These are phyloP conservation scores for Ormyrus labotus DNA, from an alignment of 2,888 invertebrate species.

Conservation along the genomic window DNA sequence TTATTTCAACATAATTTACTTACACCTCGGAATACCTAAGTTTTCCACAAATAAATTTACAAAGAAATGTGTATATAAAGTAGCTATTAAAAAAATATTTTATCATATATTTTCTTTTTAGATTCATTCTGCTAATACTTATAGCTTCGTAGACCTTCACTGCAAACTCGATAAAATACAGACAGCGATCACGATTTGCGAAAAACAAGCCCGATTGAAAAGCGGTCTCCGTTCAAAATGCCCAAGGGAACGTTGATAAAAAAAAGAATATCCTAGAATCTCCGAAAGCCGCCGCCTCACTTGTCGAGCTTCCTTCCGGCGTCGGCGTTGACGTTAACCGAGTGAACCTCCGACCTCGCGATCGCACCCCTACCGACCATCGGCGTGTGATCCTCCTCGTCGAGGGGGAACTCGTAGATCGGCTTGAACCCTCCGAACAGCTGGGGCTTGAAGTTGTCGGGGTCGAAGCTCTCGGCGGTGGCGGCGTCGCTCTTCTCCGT, in stretches of 20 bases:
- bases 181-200: too few relatives aligned
- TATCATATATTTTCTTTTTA: too few relatives aligned
- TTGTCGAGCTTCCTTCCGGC: slow-evolving; percentile 30
- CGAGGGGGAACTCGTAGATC: slow-evolving; percentile 78
- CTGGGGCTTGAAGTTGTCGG: slow-evolving; percentile 83
- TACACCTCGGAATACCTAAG: too few relatives aligned
- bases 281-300: background rate
- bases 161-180: too few relatives aligned
- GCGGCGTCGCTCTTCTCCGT: slow-evolving; percentile 56
- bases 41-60: too few relatives aligned
- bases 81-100: too few relatives aligned
- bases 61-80: too few relatives aligned
- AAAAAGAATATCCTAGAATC: slow-evolving; percentile 27
- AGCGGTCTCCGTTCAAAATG: slow-evolving; percentile 28
- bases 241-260: slow-evolving; percentile 54
- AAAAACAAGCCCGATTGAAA: too few relatives aligned
- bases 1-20: background rate
- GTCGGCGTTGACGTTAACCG: slow-evolving; percentile 41
- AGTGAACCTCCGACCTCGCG: background rate
- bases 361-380: slow-evolving; percentile 39
- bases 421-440: slow-evolving; percentile 84
- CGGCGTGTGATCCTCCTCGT: slow-evolving; percentile 58
- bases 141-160: too few relatives aligned
- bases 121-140: too few relatives aligned
- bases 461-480: slow-evolving; percentile 77